Base-by-base conservation (phyloP, 53 echinoderm and acorn worm species). In the Holothuria scabra region DNA sequence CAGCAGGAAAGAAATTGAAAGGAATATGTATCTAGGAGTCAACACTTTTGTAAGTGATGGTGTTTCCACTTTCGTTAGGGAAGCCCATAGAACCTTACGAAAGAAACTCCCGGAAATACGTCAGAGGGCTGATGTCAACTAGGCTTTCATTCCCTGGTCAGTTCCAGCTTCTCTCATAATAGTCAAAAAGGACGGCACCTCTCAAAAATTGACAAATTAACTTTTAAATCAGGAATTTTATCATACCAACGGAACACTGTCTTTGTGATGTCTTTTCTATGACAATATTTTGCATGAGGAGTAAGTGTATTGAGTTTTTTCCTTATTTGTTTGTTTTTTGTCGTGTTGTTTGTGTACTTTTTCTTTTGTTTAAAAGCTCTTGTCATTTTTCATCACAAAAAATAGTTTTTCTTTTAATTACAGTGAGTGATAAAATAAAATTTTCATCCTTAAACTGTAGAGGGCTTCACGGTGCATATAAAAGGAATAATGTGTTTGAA, bases 381-480 rank as follows among this genome's bases (percentile, higher is more conserved):
- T n/a, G n/a, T n/a, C n/a, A n/a, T n/a, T n/a, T n/a, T n/a, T n/a
- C n/a, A n/a, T n/a, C n/a, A n/a, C n/a, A n/a, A n/a, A n/a, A n/a
- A n/a, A n/a, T n/a, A n/a, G n/a, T n/a, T n/a, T n/a, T n/a, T n/a
- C n/a, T n/a, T n/a, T n/a, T n/a, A n/a, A n/a, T n/a, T n/a, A n/a
- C n/a, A n/a, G 58, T 66, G 66, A 28, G 14, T n/a, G 66, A 28
- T 3, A 28, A 66, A 22, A n/a, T 66, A 28, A n/a, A n/a, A 66
- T 23, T 66, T 66, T 21, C 66, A 66, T 66, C 66, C 26, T n/a
- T 66, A 28, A 66, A 66, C 26, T 66, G 66, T 66, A 66, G 66
- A 66, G 66, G 66, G 26, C 66, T 66, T 23, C 66, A 66, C 26
- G 9, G 26, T 28, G 22, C 66, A 21, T 23, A 26, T 21, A 66